Evolutionary conservation across 2,888 invertebrate genomes (phyloP).

Genomic region (Apoda limacodes): DNA sequence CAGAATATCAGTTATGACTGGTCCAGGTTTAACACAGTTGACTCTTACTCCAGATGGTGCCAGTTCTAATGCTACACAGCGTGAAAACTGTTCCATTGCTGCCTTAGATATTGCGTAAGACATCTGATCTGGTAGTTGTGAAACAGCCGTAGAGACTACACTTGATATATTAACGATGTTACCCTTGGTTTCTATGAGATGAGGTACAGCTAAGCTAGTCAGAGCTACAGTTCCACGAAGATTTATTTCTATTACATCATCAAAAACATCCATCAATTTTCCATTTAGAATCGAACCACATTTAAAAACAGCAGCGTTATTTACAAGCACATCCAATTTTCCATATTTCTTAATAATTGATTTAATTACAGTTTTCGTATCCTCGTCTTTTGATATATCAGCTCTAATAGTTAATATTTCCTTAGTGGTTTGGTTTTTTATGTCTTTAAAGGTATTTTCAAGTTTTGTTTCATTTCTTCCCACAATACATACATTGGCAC

Average conservation of each 20-base stretch:
- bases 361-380: constrained; percentile 45
- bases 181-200: constrained; percentile 79
- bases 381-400: constrained; percentile 14
- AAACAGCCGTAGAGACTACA: too few relatives aligned
- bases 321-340: constrained; percentile 77
- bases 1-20: constrained; percentile 11
- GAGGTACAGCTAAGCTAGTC: constrained; percentile 81
- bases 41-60: constrained; percentile 79
- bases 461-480: constrained; percentile 47
- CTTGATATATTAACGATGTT: constrained; percentile 90
- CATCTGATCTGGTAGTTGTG: too few relatives aligned
- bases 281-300: too few relatives aligned
- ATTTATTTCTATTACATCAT: constrained; percentile 77
- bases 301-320: constrained; percentile 41
- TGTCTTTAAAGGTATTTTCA: too few relatives aligned
- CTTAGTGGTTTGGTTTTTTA: too few relatives aligned
- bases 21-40: constrained; percentile 81
- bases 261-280: constrained; percentile 9
- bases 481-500: constrained; percentile 35
- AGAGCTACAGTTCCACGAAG: constrained; percentile 76
- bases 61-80: constrained; percentile 82
- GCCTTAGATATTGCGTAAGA: constrained; percentile 80
- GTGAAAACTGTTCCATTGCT: constrained; percentile 89
- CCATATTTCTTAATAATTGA: constrained; percentile 74
- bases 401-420: constrained; percentile 8